Evolutionary conservation across 1,140 invertebrate species (phyloP).

Genomic region (Anastatus disparis): DNA sequence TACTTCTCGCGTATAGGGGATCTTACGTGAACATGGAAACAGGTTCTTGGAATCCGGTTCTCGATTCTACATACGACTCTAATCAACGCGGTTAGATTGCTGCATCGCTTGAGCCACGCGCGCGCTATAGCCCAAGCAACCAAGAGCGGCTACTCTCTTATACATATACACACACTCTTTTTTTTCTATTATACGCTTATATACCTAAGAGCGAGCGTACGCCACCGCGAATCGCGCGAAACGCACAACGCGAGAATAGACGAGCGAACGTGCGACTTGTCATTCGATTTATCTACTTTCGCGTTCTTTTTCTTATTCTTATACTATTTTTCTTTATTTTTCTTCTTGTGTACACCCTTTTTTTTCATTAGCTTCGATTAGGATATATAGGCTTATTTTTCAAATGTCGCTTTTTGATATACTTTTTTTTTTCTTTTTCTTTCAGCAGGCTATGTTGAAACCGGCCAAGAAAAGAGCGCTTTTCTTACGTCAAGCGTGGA

Average conservation of each 20-base stretch:
- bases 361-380: too few species aligned
- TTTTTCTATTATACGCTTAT: not conserved
- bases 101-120: constrained; percentile 55
- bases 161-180: not conserved
- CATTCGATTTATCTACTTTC: not conserved
- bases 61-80: constrained; percentile 69
- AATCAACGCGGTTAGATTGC: constrained; percentile 69
- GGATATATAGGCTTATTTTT: too few species aligned
- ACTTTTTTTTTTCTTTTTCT: too few species aligned
- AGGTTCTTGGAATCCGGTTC: constrained; percentile 69
- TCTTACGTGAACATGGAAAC: constrained; percentile 69
- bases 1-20: constrained; percentile 66
- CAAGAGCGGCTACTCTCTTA: not conserved
- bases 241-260: not conserved
- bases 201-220: not conserved
- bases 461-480: too few species aligned
- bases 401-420: too few species aligned
- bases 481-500: too few species aligned
- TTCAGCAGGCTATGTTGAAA: too few species aligned
- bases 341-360: not conserved
- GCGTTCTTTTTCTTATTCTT: not conserved
- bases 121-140: too few species aligned
- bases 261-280: not conserved
- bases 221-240: not conserved
- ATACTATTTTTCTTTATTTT: not conserved